phyloP scores from a whole-genome alignment of 2,797 vertebrate species.

The Danio kyathit region DNA sequence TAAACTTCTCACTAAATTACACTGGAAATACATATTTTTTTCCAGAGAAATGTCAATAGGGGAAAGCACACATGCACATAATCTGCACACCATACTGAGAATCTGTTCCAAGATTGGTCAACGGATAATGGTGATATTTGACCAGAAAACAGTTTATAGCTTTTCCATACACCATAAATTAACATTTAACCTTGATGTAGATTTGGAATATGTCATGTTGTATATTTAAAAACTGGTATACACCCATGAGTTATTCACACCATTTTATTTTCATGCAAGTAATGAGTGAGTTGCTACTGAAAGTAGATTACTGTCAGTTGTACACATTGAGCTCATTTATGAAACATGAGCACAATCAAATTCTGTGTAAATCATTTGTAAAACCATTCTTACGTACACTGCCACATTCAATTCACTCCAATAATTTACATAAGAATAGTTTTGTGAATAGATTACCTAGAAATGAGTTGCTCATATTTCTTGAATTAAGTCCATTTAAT shows the following conservation, averaged over 20 bases:
- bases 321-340: conserved; percentile 23
- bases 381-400: conserved; percentile 33
- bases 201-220: conserved; percentile 17
- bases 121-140: conserved; percentile 39
- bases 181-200: conserved; percentile 12
- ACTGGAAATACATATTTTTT: conserved; percentile 47
- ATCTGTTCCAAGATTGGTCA: conserved; percentile 9
- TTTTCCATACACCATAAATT: conserved; percentile 8
- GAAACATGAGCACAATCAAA: conserved; percentile 17
- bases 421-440: conserved; percentile 31
- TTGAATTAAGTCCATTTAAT: conserved; percentile 28
- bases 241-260: conserved; percentile 6
- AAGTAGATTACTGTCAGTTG: conserved; percentile 15
- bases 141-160: conserved; percentile 29
- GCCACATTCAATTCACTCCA: conserved; percentile 27
- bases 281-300: conserved; percentile 43
- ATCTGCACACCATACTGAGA: conserved; percentile 17
- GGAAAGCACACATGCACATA: conserved; percentile 30
- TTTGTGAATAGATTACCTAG: conserved; percentile 2
- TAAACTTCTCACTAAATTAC: conserved; percentile 41
- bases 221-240: conserved; percentile 9
- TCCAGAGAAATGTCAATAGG: conserved; percentile 37
- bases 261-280: conserved; percentile 34
- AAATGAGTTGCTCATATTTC: conserved; percentile 13
- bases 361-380: conserved; percentile 12